Evolutionary conservation across 2,113 vertebrate genomes (phyloP).

Genomic region (Gulo gulo): DNA sequence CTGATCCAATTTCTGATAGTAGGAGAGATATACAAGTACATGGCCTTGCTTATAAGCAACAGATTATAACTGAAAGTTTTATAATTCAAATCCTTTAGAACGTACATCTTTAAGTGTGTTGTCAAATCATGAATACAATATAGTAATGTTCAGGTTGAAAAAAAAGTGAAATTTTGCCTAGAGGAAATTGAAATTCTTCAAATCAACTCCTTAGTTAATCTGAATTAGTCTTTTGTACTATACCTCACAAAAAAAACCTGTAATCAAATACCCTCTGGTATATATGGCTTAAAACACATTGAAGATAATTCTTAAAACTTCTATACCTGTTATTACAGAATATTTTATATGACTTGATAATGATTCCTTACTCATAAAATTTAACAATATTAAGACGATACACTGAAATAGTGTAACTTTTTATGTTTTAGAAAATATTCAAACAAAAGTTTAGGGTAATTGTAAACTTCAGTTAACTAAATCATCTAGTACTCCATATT

Average conservation of each 20-base stretch:
- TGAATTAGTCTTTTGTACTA: background rate
- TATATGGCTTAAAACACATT: background rate
- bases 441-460: background rate
- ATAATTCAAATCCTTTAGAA: background rate
- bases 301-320: constrained; percentile 9
- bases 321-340: background rate
- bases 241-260: background rate
- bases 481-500: background rate
- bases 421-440: constrained; percentile 31
- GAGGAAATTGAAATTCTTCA: constrained; percentile 10
- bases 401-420: background rate
- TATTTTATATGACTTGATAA: background rate
- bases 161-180: constrained; percentile 40
- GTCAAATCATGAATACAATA: constrained; percentile 20
- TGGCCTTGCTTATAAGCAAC: background rate
- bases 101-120: background rate
- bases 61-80: background rate
- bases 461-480: background rate
- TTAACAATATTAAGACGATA: background rate
- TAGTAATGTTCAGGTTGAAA: background rate
- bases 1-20: background rate
- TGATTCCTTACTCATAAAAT: background rate
- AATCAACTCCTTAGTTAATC: background rate
- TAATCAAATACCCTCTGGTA: background rate
- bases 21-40: background rate